Conservation (phyloP, 2,113 vertebrate species). For the Tichodroma muraria region DNA sequence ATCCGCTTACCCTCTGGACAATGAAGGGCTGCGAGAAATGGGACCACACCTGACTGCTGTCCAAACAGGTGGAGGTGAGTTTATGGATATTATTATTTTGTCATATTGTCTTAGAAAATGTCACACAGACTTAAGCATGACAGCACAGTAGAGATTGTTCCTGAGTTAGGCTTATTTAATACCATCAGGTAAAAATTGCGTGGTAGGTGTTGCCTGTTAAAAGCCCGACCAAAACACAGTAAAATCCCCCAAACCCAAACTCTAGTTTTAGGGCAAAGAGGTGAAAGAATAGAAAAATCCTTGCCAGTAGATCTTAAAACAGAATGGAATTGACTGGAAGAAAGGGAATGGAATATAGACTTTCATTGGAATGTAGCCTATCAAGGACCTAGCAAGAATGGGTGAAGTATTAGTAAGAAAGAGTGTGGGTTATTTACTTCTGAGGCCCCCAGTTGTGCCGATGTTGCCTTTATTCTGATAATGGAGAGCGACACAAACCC, state of each 20-base stretch:
- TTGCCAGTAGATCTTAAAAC: neutral
- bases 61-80: constrained; percentile 76
- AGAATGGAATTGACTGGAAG: neutral
- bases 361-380: neutral
- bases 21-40: constrained; percentile 76
- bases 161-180: neutral
- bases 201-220: neutral
- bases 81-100: neutral
- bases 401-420: neutral
- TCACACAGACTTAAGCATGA: neutral
- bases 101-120: neutral
- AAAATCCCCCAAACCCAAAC: accelerated
- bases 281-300: neutral
- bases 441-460: neutral
- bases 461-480: neutral
- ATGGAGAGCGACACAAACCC: neutral
- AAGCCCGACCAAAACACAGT: neutral
- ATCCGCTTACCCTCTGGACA: constrained; percentile 64
- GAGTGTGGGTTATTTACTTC: neutral
- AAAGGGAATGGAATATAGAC: neutral
- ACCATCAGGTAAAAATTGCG: neutral
- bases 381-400: neutral
- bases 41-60: constrained; percentile 64
- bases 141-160: neutral
- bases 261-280: neutral